Evolutionary conservation across 2,888 invertebrate species (phyloP).

Genomic region (Colletes collaris): DNA sequence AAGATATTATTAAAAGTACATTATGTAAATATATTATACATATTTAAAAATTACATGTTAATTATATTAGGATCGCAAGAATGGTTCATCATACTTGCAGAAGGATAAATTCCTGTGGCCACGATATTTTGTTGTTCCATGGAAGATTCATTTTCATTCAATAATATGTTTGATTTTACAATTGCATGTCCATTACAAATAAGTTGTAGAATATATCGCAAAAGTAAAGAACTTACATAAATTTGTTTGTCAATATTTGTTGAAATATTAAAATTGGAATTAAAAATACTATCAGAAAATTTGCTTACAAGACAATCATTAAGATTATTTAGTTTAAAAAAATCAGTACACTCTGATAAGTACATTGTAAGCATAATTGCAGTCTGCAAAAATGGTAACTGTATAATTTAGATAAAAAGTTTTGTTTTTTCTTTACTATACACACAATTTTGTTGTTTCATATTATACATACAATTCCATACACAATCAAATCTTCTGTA

Average conservation of each 20-base stretch:
- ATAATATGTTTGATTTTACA: constrained; percentile 79
- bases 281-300: constrained; percentile 66
- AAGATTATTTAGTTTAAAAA: constrained; percentile 85
- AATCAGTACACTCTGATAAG: constrained; percentile 87
- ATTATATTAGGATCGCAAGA: constrained; percentile 94
- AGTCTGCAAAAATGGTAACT: constrained; percentile 84
- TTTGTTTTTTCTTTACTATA: not conserved
- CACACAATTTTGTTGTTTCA: not conserved
- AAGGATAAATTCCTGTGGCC: constrained; percentile 93
- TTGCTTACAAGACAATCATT: constrained; percentile 74
- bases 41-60: constrained; percentile 85
- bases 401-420: not conserved
- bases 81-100: constrained; percentile 96
- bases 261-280: constrained; percentile 67
- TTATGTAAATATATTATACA: not conserved
- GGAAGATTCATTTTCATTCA: constrained; percentile 63
- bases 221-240: constrained; percentile 87
- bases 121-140: constrained; percentile 83
- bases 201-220: constrained; percentile 92
- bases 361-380: constrained; percentile 88
- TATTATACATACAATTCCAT: constrained; percentile 86
- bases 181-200: constrained; percentile 91
- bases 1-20: constrained; percentile 14
- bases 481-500: constrained; percentile 87
- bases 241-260: constrained; percentile 75